Base-by-base conservation (phyloP, 2,797 vertebrate genomes). In the Cyprinella venusta region DNA sequence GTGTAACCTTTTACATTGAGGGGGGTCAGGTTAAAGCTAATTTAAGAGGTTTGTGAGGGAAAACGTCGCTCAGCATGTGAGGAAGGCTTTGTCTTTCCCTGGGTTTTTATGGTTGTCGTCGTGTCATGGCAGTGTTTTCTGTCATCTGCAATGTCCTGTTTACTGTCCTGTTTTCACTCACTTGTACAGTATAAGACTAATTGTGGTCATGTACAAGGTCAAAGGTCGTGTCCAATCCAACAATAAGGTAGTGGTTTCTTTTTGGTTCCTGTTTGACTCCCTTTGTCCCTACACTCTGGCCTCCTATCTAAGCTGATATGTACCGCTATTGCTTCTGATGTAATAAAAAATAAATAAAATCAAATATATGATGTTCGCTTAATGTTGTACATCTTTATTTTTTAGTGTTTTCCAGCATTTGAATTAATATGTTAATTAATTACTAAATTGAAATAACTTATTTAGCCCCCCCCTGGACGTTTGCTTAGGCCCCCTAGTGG, bases 11-110 rank as follows among this genome's bases (percentile, higher is more conserved):
- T 71, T 74, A 64, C 48, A 81, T 52, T 63, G 56, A 59, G 48
- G 0, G 45, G n/a, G 26, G 56, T 52, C 56, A 71, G 24, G 64
- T 80, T 80, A 42, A 65, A 40, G 26, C 67, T 84, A 75, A 86
- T 82, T 84, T 87, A 54, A 45, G 83, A 70, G 18, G 9, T 67
- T 40, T 54, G 19, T 52, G 33, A 15, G 19, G 71, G 64, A 86
- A 84, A 79, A 67, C 63, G 42, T 84, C 79, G 71, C 15, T 85
- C 81, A 81, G n/a, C 74, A 64, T 65, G 54, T 82, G 76, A 84
- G 80, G 81, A 81, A 84, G 48, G 26, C 74, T 82, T n/a, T 74
- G 71, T 75, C 72, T 48, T 71, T 74, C 77, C 68, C 24, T 26
- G 52, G 33, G 19, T 50, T 45, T 48, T 38, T 16, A 42, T 70